These are phyloP conservation scores for Triplophysa yarkandensis DNA, from an alignment of 2,797 vertebrate genomes.

Conservation along the genomic window DNA sequence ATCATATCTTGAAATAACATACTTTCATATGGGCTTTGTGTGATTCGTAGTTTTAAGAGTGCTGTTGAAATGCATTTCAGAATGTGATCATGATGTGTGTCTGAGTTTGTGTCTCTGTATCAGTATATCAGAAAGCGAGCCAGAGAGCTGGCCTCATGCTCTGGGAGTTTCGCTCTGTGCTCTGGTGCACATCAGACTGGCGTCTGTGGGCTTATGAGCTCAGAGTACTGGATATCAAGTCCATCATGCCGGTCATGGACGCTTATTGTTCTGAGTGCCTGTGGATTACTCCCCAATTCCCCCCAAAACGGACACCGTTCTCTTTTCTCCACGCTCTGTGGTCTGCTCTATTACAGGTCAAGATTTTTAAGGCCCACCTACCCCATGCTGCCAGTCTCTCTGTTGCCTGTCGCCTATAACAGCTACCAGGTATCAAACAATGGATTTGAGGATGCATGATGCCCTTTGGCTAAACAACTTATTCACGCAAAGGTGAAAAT, in stretches of 20 bases:
- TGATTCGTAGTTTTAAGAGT: neutral
- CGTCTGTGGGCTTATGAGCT: slow-evolving; percentile 54
- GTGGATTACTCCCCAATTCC: slow-evolving; percentile 66
- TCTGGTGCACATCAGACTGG: slow-evolving; percentile 42
- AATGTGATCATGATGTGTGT: slow-evolving; percentile 4
- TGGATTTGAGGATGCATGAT: neutral
- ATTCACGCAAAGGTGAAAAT: neutral
- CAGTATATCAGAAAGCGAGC: slow-evolving; percentile 21
- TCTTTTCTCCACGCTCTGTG: slow-evolving; percentile 46
- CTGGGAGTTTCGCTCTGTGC: slow-evolving; percentile 44
- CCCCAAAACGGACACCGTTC: slow-evolving; percentile 52
- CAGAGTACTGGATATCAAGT: slow-evolving; percentile 65
- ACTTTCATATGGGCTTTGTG: slow-evolving; percentile 1
- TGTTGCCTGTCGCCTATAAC: neutral
- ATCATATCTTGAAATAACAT: neutral
- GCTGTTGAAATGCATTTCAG: slow-evolving; percentile 11
- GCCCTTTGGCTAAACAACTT: neutral
- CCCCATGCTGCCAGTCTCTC: slow-evolving; percentile 7
- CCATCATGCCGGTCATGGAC: slow-evolving; percentile 54
- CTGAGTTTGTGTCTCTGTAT: slow-evolving; percentile 30
- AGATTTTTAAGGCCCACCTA: slow-evolving; percentile 53
- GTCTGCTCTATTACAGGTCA: slow-evolving; percentile 68
- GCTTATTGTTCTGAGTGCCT: slow-evolving; percentile 43
- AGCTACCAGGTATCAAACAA: neutral
- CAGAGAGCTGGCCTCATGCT: slow-evolving; percentile 15